Base-by-base conservation (phyloP, 2,888 invertebrate genomes). In the Cryptosula pallasiana region DNA sequence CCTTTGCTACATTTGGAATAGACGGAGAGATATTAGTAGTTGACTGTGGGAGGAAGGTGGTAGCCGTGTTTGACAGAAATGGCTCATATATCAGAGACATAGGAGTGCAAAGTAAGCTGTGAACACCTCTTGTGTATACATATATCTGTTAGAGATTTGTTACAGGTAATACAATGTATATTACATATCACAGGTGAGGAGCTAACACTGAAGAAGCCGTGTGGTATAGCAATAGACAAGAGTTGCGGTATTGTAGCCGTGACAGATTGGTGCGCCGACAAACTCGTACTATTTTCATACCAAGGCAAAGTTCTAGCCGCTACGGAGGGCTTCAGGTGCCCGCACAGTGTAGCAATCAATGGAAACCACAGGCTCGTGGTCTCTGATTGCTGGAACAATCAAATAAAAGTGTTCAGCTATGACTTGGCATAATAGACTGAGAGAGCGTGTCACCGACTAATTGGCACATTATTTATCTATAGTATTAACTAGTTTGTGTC, bases 361-460 rank as follows among this genome's bases (percentile, higher is more conserved):
- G 63, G 32, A 5, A 29, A 32, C n/a, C 63, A 63, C 63, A 63
- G 63, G n/a, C 20, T 63, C 13, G 32, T 63, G 34, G 63, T 63
- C 34, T 29, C 63, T 13, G 63, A 63, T 32, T 63, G 32, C 34
- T 63, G 63, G 63, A 63, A 63, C n/a, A 63, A 63, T n/a, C 63
- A 63, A n/a, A 27, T 63, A 27, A 63, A 63, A 34, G 63, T 63
- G 13, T 63, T 63, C 34, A 34, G 32, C 63, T 63, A 63, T 20
- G 20, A 20, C 45, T 5, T 13, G 45, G 20, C 45, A 45, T n/a
- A n/a, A n/a, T n/a, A n/a, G n/a, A n/a, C n/a, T n/a, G n/a, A n/a
- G n/a, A n/a, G n/a, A n/a, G n/a, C n/a, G n/a, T n/a, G n/a, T n/a
- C n/a, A n/a, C n/a, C n/a, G n/a, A n/a, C n/a, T n/a, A n/a, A n/a